phyloP scores from a whole-genome alignment of 2,113 vertebrate species.

The Scortum barcoo region DNA sequence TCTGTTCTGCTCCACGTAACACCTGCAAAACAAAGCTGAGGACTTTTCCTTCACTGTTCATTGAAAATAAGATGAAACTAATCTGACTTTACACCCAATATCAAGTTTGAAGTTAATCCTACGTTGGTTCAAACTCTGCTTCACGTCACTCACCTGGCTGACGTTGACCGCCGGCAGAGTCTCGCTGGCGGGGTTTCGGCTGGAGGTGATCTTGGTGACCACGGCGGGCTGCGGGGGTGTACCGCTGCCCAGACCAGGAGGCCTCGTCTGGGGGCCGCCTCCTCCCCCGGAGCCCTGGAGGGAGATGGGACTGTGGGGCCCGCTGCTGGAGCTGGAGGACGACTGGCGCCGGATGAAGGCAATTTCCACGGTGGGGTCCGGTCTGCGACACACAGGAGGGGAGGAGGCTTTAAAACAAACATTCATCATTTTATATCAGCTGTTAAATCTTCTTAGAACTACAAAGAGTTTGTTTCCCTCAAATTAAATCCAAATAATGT shows the following conservation, averaged over 20 bases:
- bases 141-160: conserved; percentile 67
- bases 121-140: too few species aligned
- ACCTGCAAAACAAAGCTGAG: too few species aligned
- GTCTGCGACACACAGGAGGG: conserved; percentile 76
- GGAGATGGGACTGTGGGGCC: conserved; percentile 77
- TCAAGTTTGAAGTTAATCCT: too few species aligned
- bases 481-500: not conserved
- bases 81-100: too few species aligned
- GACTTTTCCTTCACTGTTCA: too few species aligned
- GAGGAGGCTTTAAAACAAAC: not conserved
- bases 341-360: conserved; percentile 90
- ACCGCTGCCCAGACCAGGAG: conserved; percentile 30
- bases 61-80: too few species aligned
- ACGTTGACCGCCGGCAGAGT: conserved; percentile 69
- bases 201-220: conserved; percentile 68
- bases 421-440: too few species aligned
- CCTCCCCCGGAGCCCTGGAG: conserved; percentile 59
- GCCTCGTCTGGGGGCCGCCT: conserved; percentile 59
- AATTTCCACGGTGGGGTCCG: conserved; percentile 91
- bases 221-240: conserved; percentile 56
- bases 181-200: conserved; percentile 75
- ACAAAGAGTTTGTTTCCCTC: not conserved
- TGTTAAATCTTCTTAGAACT: not conserved
- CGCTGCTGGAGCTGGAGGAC: conserved; percentile 78
- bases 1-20: too few species aligned